Evolutionary conservation across 2,888 invertebrate species (phyloP), one percentile per base, ranked within the genome.

Genomic region (Adelognathus sp.): DNA sequence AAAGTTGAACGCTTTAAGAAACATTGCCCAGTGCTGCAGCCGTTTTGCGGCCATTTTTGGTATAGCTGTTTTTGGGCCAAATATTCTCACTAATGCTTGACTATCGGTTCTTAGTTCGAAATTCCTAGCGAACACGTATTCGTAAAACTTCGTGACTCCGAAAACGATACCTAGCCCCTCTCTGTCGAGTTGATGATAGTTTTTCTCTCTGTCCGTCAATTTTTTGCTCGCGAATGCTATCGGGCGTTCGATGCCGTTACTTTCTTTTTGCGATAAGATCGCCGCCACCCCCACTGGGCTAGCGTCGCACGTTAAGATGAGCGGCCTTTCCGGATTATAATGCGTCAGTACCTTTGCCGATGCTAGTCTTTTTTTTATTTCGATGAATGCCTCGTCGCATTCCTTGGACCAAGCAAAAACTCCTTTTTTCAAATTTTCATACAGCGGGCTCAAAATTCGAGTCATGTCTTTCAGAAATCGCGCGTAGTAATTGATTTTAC

Each of bases 181-280:
- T 27, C 69, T 54, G 33, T 84, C 80, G 27, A 84, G 21, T 54
- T 88, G 86, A 1, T 85, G 89, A 79, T 89, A 87, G 29, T 83
- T 82, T 56, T 66, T 80, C 33, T 90, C 80, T 3, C 82, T 80
- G 29, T 33, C 85, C 76, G 36, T 83, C 78, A 81, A 83, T 76
- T 70, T 87, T 81, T 67, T 76, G 27, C 87, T 88, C 0, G 87
- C 87, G 80, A 83, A 90, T 1, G 84, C 85, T n/a, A 90, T 86
- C 4, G 90, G 80, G 81, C 67, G 63, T 74, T 89, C 87, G 36
- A 75, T 72, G 3, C 86, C 86, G 79, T 89, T 83, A 14, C 70
- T 72, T 27, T 76, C 76, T 29, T 18, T 54, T 31, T 88, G 87
- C 18, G 78, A 61, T 27, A 87, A 74, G 3, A 88, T 85, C 7